These are phyloP conservation scores for Polylopha cassiicola DNA, from an alignment of 2,888 invertebrate species.

Conservation along the genomic window DNA sequence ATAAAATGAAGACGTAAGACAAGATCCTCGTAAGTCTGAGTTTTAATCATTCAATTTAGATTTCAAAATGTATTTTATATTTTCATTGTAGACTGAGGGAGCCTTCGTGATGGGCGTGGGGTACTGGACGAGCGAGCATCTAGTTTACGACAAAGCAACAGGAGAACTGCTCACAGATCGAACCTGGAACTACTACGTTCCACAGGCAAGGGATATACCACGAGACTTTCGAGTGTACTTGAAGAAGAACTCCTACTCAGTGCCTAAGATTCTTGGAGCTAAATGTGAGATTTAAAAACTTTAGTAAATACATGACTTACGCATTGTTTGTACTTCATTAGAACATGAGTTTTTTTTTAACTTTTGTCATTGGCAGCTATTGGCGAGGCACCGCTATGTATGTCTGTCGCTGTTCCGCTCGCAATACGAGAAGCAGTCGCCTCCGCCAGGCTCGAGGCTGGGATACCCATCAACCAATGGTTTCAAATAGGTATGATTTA, in stretches of 20 bases:
- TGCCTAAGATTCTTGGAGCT: slow-evolving; percentile 72
- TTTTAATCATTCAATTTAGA: neutral
- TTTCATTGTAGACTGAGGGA: slow-evolving; percentile 71
- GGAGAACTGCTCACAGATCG: slow-evolving; percentile 79
- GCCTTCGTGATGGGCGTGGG: slow-evolving; percentile 82
- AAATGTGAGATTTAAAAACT: slow-evolving; percentile 45
- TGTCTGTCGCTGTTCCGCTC: slow-evolving; percentile 52
- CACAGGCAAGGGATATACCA: slow-evolving; percentile 81
- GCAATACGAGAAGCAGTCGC: slow-evolving; percentile 78
- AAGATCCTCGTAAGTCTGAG: too few species aligned
- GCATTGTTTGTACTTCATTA: neutral
- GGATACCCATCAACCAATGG: slow-evolving; percentile 56
- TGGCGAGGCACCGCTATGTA: slow-evolving; percentile 57
- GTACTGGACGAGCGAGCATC: slow-evolving; percentile 80
- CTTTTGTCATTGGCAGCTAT: slow-evolving; percentile 39
- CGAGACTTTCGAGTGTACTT: slow-evolving; percentile 78
- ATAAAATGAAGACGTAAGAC: too few species aligned
- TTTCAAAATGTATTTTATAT: neutral
- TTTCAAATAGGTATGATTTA: slow-evolving; percentile 61
- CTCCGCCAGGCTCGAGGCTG: slow-evolving; percentile 73
- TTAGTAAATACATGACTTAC: too few species aligned
- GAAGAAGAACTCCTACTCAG: slow-evolving; percentile 72
- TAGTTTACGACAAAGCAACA: slow-evolving; percentile 70
- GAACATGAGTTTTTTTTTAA: neutral
- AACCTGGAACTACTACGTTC: slow-evolving; percentile 82